phyloP scores from a whole-genome alignment of 2,113 vertebrate genomes.

The Gobius niger region DNA sequence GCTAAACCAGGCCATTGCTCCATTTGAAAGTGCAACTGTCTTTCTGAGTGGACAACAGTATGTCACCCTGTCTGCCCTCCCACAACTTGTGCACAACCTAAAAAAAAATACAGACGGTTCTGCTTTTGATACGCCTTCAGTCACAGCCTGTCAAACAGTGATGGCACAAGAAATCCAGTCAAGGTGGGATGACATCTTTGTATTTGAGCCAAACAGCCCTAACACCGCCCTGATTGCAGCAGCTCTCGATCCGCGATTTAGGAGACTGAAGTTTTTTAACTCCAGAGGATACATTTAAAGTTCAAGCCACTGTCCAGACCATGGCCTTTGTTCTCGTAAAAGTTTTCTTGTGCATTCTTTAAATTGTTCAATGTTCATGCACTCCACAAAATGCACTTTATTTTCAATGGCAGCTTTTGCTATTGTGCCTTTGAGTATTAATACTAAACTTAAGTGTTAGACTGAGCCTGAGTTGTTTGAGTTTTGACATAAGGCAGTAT shows the following conservation, averaged over 20 bases:
- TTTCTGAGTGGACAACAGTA: not conserved
- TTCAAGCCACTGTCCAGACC: not conserved
- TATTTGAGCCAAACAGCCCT: not conserved
- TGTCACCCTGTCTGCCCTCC: not conserved
- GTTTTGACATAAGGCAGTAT: too few relatives aligned
- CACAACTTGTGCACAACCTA: not conserved
- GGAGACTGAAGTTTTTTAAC: conserved; percentile 1
- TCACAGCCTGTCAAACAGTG: not conserved
- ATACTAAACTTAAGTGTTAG: too few relatives aligned
- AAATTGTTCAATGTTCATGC: too few relatives aligned
- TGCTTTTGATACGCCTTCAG: not conserved
- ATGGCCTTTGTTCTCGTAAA: too few relatives aligned
- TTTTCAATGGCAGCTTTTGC: too few relatives aligned
- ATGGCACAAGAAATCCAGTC: not conserved
- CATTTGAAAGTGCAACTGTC: conserved; percentile 8
- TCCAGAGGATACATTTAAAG: not conserved
- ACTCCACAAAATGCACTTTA: too few relatives aligned
- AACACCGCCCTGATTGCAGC: conserved; percentile 5
- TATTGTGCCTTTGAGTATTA: too few relatives aligned
- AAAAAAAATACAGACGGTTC: conserved; percentile 2
- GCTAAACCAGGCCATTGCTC: conserved; percentile 6
- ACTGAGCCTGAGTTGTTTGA: too few relatives aligned
- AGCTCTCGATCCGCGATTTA: not conserved
- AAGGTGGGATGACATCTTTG: not conserved
- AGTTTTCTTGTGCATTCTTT: too few relatives aligned